phyloP scores from a whole-genome alignment of 2,797 vertebrate genomes.

The Loris lydekkerianus region DNA sequence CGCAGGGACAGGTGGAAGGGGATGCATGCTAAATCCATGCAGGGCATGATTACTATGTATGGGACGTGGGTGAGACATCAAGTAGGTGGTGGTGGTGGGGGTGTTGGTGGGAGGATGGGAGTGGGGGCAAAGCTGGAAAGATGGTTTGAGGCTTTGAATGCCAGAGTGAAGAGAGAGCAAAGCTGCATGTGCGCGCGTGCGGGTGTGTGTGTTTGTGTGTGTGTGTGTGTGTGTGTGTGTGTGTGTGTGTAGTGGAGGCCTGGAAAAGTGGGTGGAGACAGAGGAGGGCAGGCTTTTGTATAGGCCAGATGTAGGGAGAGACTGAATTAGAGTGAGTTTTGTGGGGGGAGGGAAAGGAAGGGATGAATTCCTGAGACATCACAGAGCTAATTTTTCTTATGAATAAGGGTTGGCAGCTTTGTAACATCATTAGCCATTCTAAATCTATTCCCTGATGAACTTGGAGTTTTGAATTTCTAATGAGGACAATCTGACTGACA shows the following conservation, averaged over 20 bases:
- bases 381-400: slow-evolving; percentile 64
- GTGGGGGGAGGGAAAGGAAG: background rate
- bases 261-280: background rate
- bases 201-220: no score
- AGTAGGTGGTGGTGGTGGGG: background rate
- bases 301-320: background rate
- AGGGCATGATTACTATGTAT: background rate
- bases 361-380: slow-evolving; percentile 34
- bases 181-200: background rate
- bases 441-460: slow-evolving; percentile 75
- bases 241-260: background rate
- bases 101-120: background rate
- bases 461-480: slow-evolving; percentile 75
- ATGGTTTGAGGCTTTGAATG: background rate
- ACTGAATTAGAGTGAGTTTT: slow-evolving; percentile 25
- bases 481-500: slow-evolving; percentile 71
- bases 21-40: background rate
- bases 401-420: slow-evolving; percentile 72
- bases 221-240: background rate
- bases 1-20: background rate
- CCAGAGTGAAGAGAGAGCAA: background rate
- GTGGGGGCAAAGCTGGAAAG: background rate
- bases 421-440: slow-evolving; percentile 74
- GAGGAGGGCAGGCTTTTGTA: background rate
- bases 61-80: background rate